Percentiles rank a stretch among this genome's conserved stretches.
These are phyloP conservation scores for Propithecus coquereli DNA, from an alignment of 2,113 vertebrate species.

Conservation along the genomic window DNA sequence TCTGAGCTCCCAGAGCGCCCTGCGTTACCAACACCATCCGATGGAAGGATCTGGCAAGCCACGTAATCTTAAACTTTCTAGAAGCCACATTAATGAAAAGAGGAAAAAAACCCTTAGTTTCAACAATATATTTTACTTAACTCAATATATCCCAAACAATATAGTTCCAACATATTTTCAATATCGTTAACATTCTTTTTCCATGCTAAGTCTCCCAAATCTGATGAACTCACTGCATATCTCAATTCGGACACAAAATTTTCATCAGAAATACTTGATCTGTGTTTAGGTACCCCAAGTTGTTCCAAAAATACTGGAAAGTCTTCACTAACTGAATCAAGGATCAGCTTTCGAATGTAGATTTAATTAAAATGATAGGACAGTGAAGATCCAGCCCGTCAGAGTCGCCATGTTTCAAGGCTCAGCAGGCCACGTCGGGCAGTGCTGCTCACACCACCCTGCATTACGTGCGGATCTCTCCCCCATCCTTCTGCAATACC, in stretches of 20 bases:
- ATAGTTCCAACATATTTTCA: not conserved
- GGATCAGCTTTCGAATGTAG: not conserved
- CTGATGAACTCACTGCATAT: not conserved
- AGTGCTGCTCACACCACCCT: not conserved
- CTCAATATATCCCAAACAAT: not conserved
- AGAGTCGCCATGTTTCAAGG: rapidly evolving
- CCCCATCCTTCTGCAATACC: not conserved
- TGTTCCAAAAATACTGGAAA: not conserved
- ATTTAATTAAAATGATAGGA: not conserved
- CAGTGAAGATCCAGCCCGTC: not conserved
- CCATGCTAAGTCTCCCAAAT: not conserved
- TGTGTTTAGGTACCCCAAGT: not conserved
- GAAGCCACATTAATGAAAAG: not conserved
- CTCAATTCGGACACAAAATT: not conserved
- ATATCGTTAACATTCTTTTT: not conserved
- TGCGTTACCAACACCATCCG: rapidly evolving
- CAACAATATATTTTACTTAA: not conserved
- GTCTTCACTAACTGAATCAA: not conserved
- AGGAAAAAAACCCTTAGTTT: not conserved
- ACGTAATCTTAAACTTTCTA: not conserved
- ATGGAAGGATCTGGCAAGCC: rapidly evolving
- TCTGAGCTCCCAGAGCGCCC: not conserved
- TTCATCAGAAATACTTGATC: not conserved
- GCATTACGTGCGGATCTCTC: rapidly evolving
- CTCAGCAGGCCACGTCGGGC: rapidly evolving